Percentiles rank a stretch among this genome's conserved stretches.
phyloP scores from a whole-genome alignment of 92 coral and sea anemone species.

The Siderastrea siderea region DNA sequence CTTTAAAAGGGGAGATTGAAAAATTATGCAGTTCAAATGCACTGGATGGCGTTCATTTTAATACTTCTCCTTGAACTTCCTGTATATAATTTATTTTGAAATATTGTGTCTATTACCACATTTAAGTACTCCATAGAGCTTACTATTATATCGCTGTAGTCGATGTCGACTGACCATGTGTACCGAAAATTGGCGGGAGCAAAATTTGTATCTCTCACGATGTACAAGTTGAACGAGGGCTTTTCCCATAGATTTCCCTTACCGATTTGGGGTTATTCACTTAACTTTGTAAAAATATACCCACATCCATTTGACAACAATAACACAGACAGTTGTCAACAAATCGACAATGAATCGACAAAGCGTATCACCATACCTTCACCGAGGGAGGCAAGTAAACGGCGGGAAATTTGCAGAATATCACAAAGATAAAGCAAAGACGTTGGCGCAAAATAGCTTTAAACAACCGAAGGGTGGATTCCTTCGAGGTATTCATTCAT shows the following conservation, averaged over 20 bases:
- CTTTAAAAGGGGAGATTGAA: no score
- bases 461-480: not conserved
- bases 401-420: conserved; percentile 19
- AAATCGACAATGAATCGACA: not conserved
- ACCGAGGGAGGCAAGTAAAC: not conserved
- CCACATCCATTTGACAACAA: not conserved
- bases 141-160: no score
- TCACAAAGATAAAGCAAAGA: not conserved
- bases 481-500: conserved; percentile 11
- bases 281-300: not conserved
- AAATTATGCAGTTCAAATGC: no score
- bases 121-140: no score
- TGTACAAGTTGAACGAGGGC: no score
- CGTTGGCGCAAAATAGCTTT: not conserved
- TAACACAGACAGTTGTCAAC: not conserved
- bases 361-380: not conserved
- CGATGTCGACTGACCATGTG: not conserved
- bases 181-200: not conserved
- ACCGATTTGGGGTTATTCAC: not conserved
- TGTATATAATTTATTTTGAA: no score
- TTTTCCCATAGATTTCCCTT: no score
- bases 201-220: no score
- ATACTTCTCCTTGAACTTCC: no score
- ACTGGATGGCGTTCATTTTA: no score
- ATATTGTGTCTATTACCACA: no score